Conservation (phyloP, 2,797 vertebrate genomes). For the Alcedo atthis region DNA sequence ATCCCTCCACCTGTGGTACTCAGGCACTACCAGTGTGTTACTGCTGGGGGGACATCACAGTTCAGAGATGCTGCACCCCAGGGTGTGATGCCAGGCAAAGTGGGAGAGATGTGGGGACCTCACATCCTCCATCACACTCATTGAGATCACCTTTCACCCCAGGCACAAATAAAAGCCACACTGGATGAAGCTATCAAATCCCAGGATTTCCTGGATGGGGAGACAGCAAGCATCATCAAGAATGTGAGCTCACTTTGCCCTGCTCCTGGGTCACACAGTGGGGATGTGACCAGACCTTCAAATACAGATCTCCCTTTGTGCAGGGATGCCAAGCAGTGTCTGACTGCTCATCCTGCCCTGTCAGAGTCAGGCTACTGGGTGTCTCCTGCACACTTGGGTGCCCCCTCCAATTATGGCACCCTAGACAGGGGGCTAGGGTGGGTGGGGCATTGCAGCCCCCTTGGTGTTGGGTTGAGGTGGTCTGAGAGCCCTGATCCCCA, state of each 20-base stretch:
- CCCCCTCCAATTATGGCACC: background rate
- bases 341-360: background rate
- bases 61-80: background rate
- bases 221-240: slow-evolving; percentile 76
- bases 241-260: slow-evolving; percentile 76
- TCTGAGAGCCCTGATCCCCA: background rate
- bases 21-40: fast-evolving
- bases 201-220: slow-evolving; percentile 78
- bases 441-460: background rate
- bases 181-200: slow-evolving; percentile 50
- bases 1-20: background rate
- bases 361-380: background rate
- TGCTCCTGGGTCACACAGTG: fast-evolving
- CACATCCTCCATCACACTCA: background rate
- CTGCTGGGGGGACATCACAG: background rate
- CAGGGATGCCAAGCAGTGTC: background rate
- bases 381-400: background rate
- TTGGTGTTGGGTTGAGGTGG: background rate
- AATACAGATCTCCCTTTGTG: background rate
- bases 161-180: background rate
- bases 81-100: background rate
- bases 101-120: background rate
- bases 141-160: background rate
- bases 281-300: background rate
- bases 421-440: background rate